Evolutionary conservation across 2,797 vertebrate species (phyloP).

Genomic region (Columba guinea): DNA sequence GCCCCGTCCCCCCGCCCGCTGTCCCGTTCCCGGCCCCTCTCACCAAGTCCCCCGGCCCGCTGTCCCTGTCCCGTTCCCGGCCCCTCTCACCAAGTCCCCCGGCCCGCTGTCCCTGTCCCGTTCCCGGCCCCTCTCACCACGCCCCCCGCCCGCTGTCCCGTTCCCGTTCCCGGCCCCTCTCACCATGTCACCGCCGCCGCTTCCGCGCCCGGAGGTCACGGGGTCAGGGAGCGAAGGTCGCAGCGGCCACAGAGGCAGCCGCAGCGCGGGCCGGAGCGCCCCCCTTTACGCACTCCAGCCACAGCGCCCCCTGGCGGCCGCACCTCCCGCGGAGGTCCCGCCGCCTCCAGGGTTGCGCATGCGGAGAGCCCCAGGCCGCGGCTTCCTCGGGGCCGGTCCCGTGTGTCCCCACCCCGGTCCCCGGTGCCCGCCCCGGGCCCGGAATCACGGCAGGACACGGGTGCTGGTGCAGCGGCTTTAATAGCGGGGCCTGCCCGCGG

Average conservation of each 20-base stretch:
- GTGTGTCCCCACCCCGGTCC: too few relatives aligned
- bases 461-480: conserved; percentile 34
- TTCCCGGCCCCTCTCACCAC: not conserved
- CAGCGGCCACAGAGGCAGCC: not conserved
- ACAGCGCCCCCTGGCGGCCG: not conserved
- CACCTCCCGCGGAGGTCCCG: not conserved
- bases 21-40: not conserved
- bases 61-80: too few relatives aligned
- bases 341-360: not conserved
- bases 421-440: not conserved
- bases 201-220: conserved; percentile 5
- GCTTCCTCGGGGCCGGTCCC: accelerated
- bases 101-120: too few relatives aligned
- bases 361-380: not conserved
- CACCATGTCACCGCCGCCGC: conserved; percentile 39
- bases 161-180: not conserved
- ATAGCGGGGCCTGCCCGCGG: conserved; percentile 35
- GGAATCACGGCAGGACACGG: not conserved
- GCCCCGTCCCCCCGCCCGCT: not conserved
- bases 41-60: not conserved
- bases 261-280: not conserved
- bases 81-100: not conserved
- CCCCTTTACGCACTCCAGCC: accelerated
- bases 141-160: not conserved
- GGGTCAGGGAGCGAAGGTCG: not conserved